Evolutionary conservation across 2,797 vertebrate genomes (phyloP), one percentile per base, ranked within the genome.

Genomic region (Sebastes hubbsi): DNA sequence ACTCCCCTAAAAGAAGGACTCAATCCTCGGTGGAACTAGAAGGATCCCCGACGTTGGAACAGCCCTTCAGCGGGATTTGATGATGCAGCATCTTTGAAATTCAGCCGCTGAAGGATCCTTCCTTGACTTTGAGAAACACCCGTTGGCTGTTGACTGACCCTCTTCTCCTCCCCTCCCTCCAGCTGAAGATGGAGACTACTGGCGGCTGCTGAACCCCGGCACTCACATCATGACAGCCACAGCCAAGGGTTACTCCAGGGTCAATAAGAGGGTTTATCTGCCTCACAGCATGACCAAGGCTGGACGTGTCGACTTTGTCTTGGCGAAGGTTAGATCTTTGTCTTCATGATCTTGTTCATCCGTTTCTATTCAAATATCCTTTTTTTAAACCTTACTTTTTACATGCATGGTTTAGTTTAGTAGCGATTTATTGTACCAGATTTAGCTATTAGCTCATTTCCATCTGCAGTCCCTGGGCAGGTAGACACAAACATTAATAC

Each of bases 181-280:
- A 99, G 98, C 97, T 89, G 96, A 96, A 0, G 95, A 97, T 0
- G 99, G 99, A 3, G 98, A 99, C 88, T 99, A 99, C 78, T 99
- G 98, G 98, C 91, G 99, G 11, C 94, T 99, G 54, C 87, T 99
- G 66, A 97, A 96, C 49, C 93, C 98, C 0, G 99, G 99, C 1
- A 95, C 96, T 0, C 94, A 98, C 87, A 95, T 99, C 8, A 62
- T 99, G 77, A 96, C 95, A 0, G 98, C 96, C 42, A 96, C 97
- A 27, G 98, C 98, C 0, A 95, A 95, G 0, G 98, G 99, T 54
- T 98, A 97, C 87, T 95, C 96, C 75, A 96, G 90, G 24, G 96
- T 97, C 89, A 94, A 94, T 55, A 99, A 99, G 92, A 96, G 95
- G 77, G 94, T 99, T 65, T 94, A 93, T 70, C 90, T 99, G 72